Evolutionary conservation across 2,113 vertebrate species (phyloP).

Genomic region (Tenrec ecaudatus): DNA sequence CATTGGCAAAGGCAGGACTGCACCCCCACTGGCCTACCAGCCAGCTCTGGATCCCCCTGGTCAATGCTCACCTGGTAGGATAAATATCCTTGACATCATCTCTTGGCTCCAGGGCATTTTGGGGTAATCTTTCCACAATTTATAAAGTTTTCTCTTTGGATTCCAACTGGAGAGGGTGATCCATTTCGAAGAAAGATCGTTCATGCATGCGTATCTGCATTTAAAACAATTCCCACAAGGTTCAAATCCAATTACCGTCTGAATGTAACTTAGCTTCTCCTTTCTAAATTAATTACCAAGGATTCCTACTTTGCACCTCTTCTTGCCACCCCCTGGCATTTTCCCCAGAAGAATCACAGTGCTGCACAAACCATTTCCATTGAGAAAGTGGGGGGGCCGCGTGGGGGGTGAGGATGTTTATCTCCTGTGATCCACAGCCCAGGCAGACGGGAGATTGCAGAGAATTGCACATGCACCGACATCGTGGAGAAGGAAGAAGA

Average conservation of each 20-base stretch:
- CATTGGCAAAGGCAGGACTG: no score
- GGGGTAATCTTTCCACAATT: background rate
- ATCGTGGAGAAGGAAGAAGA: accelerated
- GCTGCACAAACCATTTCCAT: background rate
- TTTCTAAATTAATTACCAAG: slow-evolving; percentile 34
- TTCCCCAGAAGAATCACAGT: background rate
- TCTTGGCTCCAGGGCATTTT: accelerated
- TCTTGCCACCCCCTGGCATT: background rate
- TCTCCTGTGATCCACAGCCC: accelerated
- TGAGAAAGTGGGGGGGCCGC: no score
- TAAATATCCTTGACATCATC: accelerated
- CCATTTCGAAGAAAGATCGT: background rate
- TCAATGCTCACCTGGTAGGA: accelerated
- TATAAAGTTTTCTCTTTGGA: background rate
- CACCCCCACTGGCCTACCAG: no score
- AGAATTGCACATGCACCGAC: accelerated
- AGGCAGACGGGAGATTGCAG: accelerated
- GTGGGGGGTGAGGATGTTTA: background rate
- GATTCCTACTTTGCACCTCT: background rate
- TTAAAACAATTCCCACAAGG: slow-evolving; percentile 30
- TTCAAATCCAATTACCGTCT: slow-evolving; percentile 45
- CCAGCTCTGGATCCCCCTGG: accelerated
- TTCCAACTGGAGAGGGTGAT: background rate
- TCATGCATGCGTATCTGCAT: background rate
- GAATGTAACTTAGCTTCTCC: background rate